A percentile compares a stretch with the other conserved stretches of the same genome.
phyloP scores from a whole-genome alignment of 1,140 invertebrate species.

The Caenorhabditis tropicalis region DNA sequence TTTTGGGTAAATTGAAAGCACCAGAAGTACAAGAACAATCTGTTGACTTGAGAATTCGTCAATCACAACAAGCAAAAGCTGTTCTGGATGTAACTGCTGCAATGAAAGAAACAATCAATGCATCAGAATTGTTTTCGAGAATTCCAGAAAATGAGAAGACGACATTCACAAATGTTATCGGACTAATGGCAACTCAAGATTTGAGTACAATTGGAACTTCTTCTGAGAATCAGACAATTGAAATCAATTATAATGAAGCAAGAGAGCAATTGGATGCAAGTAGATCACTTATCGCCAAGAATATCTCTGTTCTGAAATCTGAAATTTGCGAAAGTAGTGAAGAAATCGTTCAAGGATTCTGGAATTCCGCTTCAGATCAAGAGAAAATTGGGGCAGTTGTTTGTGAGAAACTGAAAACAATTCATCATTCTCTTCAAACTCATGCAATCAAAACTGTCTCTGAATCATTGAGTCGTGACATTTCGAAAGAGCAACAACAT shows the following conservation, averaged over 20 bases:
- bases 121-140: background rate
- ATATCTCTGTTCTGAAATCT: background rate
- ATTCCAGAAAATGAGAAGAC: background rate
- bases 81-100: background rate
- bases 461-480: background rate
- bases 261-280: background rate
- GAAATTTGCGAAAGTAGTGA: conserved; percentile 1
- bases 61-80: background rate
- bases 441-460: conserved; percentile 6
- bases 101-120: background rate
- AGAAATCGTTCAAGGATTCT: conserved; percentile 32
- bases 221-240: background rate
- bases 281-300: background rate
- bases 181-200: conserved; percentile 6
- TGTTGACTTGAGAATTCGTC: background rate
- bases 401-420: conserved; percentile 13
- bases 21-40: background rate
- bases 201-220: conserved; percentile 12
- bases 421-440: conserved; percentile 28
- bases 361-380: conserved; percentile 21
- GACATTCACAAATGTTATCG: background rate
- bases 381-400: conserved; percentile 8
- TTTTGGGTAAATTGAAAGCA: conserved; percentile 5
- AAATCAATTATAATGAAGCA: background rate
- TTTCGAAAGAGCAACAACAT: background rate